A percentile compares a stretch with the other conserved stretches of the same genome.
These are phyloP conservation scores for Cyanoliseus patagonus DNA, from an alignment of 2,113 vertebrate genomes.

Conservation along the genomic window DNA sequence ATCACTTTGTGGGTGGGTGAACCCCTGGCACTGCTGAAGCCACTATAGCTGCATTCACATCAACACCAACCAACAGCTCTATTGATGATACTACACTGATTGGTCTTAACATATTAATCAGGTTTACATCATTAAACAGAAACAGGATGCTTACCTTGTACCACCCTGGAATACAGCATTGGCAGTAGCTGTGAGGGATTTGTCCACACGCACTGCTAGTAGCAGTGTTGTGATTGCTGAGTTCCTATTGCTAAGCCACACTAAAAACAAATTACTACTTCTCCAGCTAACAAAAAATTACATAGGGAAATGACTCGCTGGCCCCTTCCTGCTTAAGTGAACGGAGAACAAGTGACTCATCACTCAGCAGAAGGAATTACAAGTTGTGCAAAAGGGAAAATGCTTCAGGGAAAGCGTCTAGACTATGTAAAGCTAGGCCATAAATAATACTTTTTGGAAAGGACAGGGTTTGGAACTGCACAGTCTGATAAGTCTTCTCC, in stretches of 20 bases:
- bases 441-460: slow-evolving; percentile 49
- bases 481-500: not conserved
- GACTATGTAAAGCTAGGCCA: slow-evolving; percentile 22
- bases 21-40: not conserved
- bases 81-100: not conserved
- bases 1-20: not conserved
- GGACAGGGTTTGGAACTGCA: not conserved
- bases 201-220: not conserved
- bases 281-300: slow-evolving; percentile 14
- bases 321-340: slow-evolving; percentile 3
- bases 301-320: not conserved
- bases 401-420: slow-evolving; percentile 30
- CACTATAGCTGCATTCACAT: not conserved
- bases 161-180: not conserved
- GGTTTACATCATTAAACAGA: not conserved
- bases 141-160: not conserved
- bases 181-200: not conserved
- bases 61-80: not conserved
- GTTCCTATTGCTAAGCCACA: not conserved
- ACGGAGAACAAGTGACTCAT: slow-evolving; percentile 10
- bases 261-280: not conserved
- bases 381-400: slow-evolving; percentile 33
- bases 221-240: not conserved
- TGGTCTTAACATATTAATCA: not conserved
- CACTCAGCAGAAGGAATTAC: slow-evolving; percentile 44